Percentiles rank a stretch among this genome's conserved stretches.
These are phyloP conservation scores for Danio kyathit DNA, from an alignment of 2,797 vertebrate genomes.

Conservation along the genomic window DNA sequence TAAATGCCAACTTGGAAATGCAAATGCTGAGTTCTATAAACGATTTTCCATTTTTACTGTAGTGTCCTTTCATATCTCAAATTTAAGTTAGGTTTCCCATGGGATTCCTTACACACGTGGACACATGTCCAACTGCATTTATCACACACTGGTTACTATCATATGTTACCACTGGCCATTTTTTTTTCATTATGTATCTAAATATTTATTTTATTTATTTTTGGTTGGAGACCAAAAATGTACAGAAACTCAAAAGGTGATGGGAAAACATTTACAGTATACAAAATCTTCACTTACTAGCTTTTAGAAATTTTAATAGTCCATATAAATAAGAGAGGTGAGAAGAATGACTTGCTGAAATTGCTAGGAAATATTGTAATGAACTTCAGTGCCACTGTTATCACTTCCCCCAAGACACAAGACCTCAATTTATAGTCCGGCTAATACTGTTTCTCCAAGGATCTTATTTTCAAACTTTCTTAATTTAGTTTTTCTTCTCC, in stretches of 20 bases:
- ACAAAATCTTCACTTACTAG: not conserved
- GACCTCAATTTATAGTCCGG: conserved; percentile 31
- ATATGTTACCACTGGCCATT: not conserved
- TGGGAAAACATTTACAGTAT: not conserved
- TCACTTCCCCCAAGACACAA: conserved; percentile 5
- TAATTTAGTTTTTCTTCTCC: conserved; percentile 4
- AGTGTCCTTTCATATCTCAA: not conserved
- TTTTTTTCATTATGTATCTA: no score
- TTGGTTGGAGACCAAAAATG: not conserved
- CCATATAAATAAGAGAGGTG: not conserved
- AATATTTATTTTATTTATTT: no score
- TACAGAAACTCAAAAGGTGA: not conserved
- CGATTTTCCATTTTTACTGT: not conserved
- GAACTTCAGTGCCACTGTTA: not conserved
- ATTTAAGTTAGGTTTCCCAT: not conserved
- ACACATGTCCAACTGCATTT: not conserved
- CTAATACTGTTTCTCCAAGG: conserved; percentile 23
- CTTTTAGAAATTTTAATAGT: not conserved
- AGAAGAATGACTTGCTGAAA: conserved; percentile 5
- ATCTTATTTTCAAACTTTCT: conserved; percentile 4
- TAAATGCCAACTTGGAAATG: not conserved
- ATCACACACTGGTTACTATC: not conserved
- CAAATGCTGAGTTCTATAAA: not conserved
- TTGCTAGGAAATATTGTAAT: not conserved
- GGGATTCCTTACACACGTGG: not conserved